phyloP scores from a whole-genome alignment of 1,140 invertebrate genomes.

The Phocides pigmalion region DNA sequence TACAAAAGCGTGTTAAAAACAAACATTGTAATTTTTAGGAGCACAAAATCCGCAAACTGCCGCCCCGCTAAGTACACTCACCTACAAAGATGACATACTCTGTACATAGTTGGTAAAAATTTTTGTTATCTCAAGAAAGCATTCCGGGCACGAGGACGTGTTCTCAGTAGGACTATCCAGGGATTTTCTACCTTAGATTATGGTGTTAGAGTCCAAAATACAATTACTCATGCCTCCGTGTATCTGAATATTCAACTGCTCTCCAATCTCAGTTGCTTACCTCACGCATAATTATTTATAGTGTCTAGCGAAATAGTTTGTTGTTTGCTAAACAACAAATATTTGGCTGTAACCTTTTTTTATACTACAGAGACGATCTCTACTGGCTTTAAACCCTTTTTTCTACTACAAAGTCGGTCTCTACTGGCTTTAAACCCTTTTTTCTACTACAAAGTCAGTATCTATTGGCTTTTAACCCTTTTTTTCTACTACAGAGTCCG shows the following conservation, averaged over 20 bases:
- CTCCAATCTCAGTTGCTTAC: conserved; percentile 36
- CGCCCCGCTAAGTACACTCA: conserved; percentile 11
- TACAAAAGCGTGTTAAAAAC: background rate
- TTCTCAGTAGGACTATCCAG: background rate
- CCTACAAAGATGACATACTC: conserved; percentile 29
- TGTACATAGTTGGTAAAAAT: conserved; percentile 32
- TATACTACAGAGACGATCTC: no score
- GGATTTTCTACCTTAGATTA: background rate
- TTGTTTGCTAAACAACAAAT: conserved; percentile 1
- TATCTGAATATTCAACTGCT: conserved; percentile 41
- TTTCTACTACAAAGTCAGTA: no score
- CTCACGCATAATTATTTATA: conserved; percentile 36
- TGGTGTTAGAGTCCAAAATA: conserved; percentile 2
- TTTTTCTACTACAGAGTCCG: no score
- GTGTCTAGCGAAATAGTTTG: conserved; percentile 2
- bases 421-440: no score
- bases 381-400: no score
- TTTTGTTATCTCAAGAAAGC: conserved; percentile 32
- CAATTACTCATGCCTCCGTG: background rate
- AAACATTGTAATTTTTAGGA: conserved; percentile 1
- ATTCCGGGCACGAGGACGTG: conserved; percentile 21
- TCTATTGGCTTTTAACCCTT: no score
- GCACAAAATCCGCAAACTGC: conserved; percentile 11
- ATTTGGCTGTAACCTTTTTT: background rate
- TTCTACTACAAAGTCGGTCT: no score